phyloP scores from a whole-genome alignment of 1,140 invertebrate species.

The Steinernema feltiae region DNA sequence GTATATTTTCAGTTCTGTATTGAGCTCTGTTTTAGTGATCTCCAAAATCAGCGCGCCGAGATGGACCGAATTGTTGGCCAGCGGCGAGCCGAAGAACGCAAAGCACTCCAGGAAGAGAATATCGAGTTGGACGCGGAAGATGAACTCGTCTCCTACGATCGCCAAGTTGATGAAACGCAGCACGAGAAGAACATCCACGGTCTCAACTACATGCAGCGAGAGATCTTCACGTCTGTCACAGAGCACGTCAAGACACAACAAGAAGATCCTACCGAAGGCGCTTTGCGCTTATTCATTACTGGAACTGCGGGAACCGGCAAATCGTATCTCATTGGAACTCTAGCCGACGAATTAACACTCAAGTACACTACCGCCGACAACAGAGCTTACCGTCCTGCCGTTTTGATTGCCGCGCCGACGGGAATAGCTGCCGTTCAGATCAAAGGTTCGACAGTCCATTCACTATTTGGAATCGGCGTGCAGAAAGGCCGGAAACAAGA shows the following conservation, averaged over 20 bases:
- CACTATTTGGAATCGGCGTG: background rate
- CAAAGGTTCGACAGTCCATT: constrained; percentile 11
- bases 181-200: background rate
- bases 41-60: background rate
- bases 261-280: background rate
- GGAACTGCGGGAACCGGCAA: constrained; percentile 21
- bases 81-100: background rate
- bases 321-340: constrained; percentile 10
- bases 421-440: constrained; percentile 16
- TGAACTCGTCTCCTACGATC: background rate
- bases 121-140: background rate
- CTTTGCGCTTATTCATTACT: background rate
- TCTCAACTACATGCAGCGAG: background rate
- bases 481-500: background rate
- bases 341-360: background rate
- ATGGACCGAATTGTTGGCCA: too few relatives aligned
- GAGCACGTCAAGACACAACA: background rate
- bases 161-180: background rate
- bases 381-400: background rate
- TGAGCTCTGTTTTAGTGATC: background rate
- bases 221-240: background rate
- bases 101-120: background rate
- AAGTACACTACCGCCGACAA: background rate
- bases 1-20: too few relatives aligned
- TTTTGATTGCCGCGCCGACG: constrained; percentile 15